Conservation (phyloP, 2,797 vertebrate genomes). For the Calcarius lapponicus region DNA sequence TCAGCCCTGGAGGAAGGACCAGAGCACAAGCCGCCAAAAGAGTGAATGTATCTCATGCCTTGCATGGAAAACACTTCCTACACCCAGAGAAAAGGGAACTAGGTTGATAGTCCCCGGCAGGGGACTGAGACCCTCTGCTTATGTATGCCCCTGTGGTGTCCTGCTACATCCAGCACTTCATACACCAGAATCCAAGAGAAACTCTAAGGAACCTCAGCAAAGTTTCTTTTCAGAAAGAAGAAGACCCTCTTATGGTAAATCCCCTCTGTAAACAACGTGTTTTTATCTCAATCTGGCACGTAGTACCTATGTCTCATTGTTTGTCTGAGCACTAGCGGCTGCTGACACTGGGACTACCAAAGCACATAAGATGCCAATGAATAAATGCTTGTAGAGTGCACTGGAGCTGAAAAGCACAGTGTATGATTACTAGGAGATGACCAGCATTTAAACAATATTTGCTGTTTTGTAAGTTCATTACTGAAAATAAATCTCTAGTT, state of each 20-base stretch:
- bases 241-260: not conserved
- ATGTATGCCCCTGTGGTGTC: accelerated
- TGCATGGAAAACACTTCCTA: not conserved
- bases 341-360: not conserved
- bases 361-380: not conserved
- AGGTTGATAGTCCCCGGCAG: not conserved
- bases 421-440: not conserved
- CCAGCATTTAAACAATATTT: not conserved
- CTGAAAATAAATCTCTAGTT: not conserved
- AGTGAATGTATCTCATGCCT: not conserved
- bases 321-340: not conserved
- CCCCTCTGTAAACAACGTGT: not conserved
- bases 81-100: not conserved
- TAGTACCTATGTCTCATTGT: not conserved
- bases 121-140: not conserved
- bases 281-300: not conserved
- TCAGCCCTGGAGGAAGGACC: not conserved
- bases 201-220: not conserved
- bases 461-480: not conserved
- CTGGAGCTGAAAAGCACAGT: not conserved
- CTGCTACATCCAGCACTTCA: not conserved
- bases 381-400: not conserved
- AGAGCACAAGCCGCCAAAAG: not conserved
- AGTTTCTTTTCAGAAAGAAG: not conserved
- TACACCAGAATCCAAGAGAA: not conserved